Base-by-base conservation (phyloP, 2,888 invertebrate species). In the Hartigia nigra region DNA sequence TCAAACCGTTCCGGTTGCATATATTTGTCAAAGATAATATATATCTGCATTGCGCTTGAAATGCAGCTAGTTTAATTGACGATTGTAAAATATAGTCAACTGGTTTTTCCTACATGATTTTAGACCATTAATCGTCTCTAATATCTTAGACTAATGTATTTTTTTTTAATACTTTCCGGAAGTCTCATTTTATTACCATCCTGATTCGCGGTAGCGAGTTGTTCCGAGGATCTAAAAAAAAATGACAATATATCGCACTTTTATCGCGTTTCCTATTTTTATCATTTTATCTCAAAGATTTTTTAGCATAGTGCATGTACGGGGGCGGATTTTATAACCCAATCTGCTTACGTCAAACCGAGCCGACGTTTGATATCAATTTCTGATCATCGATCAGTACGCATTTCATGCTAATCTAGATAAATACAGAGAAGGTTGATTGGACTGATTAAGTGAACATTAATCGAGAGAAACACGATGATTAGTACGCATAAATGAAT, bases 1-100 rank as follows among this genome's bases (percentile, higher is more conserved):
- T 39, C 39, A 39, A 39, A 39, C 36, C 39, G 84, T 85, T 85
- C 86, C 86, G 86, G 82, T 72, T 84, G 81, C 76, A 80, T 79
- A 82, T 80, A 76, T 81, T 79, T 55, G 23, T 55, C 23, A 5
- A 5, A 23, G 55, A 55, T 23, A 55, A 55, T 23, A 23, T 23
- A 23, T 55, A 55, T 55, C 55, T 9, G 23, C 23, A 9, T 23
- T 55, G 55, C 55, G 5, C 23, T 23, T 23, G 23, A 55, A 55
- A 55, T 9, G 55, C 55, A 55, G 2, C 9, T 55, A 55, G 55
- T 23, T 9, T 23, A 23, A 55, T 55, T 55, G 55, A 55, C 55
- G 23, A 55, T 55, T 55, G 23, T 1, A 23, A 55, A 14, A 23
- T 9, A 23, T 23, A 23, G 55, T 55, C 23, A 23, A 23, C 55